Base-by-base conservation (phyloP, 2,888 invertebrate genomes). In the Helleia helle region DNA sequence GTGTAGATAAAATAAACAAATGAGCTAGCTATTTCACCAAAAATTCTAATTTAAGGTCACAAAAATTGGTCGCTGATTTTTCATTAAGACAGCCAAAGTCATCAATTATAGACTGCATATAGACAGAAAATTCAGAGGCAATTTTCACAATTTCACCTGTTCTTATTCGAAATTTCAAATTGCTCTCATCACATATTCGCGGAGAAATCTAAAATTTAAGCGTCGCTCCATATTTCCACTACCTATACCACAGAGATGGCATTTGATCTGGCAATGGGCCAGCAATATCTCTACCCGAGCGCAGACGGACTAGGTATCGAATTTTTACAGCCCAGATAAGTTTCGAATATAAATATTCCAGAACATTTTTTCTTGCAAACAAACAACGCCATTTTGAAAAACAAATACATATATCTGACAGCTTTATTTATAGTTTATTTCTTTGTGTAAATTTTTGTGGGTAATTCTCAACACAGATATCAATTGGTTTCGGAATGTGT, bases 261-360 rank as follows among this genome's bases (percentile, higher is more conserved):
- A 74, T 76, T 74, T 67, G 67, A 62, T 61, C 70, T 80, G 79
- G 80, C 77, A 55, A 18, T 25, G 38, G 18, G 71, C 79, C 79
- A 79, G 69, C 65, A 66, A 71, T 73, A 71, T 70, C 69, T 64
- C 68, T 59, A 62, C 60, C 48, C 57, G 57, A 59, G 58, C 59
- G 55, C 56, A 52, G 59, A 60, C 71, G 65, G 71, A 69, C 67
- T 71, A 65, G 63, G 61, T 69, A 66, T 71, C 60, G 64, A 64
- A 69, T 65, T 73, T 72, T 71, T 70, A 72, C 65, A 65, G 65
- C 68, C 68, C 59, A 70, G 65, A 73, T 66, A 63, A 60, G 54
- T 62, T 65, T 58, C 46, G 48, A 41, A 40, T 38, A 38, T 40
- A n/a, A n/a, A n/a, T n/a, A 37, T 43, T 14, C 17, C n/a, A n/a